Conservation (phyloP, 2,797 vertebrate species). For the Poeciliopsis infans region DNA sequence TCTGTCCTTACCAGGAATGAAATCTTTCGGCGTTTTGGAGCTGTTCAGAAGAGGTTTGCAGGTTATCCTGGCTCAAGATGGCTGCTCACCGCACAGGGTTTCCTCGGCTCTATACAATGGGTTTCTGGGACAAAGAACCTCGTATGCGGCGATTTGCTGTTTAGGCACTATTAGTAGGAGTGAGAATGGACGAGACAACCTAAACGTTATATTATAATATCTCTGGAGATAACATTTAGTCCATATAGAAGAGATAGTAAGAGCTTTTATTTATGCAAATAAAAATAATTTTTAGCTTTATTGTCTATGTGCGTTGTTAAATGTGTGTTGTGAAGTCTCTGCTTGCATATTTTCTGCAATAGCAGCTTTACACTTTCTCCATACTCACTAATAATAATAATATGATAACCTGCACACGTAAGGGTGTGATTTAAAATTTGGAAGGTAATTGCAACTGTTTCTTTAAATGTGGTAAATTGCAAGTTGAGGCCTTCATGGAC, state of each 20-base stretch:
- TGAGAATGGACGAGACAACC: neutral
- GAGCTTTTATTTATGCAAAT: neutral
- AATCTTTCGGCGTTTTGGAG: conserved; percentile 54
- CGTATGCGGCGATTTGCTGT: conserved; percentile 59
- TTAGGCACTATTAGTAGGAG: conserved; percentile 10
- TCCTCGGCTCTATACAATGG: conserved; percentile 87
- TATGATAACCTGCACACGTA: neutral
- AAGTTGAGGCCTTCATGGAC: neutral
- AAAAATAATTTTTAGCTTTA: neutral
- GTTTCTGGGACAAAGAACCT: conserved; percentile 84
- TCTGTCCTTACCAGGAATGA: conserved; percentile 70
- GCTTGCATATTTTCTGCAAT: neutral
- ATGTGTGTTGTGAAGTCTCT: neutral
- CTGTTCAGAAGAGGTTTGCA: conserved; percentile 71
- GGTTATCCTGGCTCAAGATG: conserved; percentile 87
- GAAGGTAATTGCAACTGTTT: neutral
- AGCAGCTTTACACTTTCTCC: neutral
- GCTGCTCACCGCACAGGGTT: conserved; percentile 90
- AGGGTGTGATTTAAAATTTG: neutral
- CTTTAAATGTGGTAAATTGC: neutral
- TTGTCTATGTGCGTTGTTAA: neutral
- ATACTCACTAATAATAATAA: neutral
- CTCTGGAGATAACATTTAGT: neutral
- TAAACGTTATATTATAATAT: neutral
- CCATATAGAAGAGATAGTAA: neutral